Conservation (phyloP, 2,113 vertebrate species). For the Dasyurus viverrinus region DNA sequence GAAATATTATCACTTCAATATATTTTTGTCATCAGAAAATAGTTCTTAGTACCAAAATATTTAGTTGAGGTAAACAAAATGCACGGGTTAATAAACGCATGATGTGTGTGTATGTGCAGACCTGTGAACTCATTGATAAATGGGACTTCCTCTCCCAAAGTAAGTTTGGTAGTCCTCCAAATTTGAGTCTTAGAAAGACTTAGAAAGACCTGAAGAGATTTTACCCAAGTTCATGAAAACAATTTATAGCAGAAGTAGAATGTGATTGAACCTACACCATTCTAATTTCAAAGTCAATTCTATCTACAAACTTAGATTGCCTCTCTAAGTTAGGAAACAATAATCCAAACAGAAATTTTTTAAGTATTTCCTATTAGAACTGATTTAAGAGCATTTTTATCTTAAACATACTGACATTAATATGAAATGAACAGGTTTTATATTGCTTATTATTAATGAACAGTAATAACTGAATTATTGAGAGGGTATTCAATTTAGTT, state of each 20-base stretch:
- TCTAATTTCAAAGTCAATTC: neutral
- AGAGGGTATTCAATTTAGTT: neutral
- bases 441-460: conserved; percentile 1
- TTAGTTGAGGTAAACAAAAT: neutral
- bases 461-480: neutral
- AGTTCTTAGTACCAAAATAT: neutral
- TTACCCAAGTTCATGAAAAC: neutral
- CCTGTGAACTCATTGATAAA: neutral
- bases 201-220: neutral
- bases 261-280: neutral
- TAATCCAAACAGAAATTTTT: neutral
- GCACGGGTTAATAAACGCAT: neutral
- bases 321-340: neutral
- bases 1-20: neutral
- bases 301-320: neutral
- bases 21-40: neutral
- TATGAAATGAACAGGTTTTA: neutral
- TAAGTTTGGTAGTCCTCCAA: neutral
- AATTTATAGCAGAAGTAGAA: neutral
- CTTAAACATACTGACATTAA: neutral
- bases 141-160: neutral
- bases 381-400: conserved; percentile 18
- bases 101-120: neutral
- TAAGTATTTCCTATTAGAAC: conserved; percentile 22
- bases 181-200: neutral